Base-by-base conservation (phyloP, 2,113 vertebrate species). In the Malurus cyaneus region DNA sequence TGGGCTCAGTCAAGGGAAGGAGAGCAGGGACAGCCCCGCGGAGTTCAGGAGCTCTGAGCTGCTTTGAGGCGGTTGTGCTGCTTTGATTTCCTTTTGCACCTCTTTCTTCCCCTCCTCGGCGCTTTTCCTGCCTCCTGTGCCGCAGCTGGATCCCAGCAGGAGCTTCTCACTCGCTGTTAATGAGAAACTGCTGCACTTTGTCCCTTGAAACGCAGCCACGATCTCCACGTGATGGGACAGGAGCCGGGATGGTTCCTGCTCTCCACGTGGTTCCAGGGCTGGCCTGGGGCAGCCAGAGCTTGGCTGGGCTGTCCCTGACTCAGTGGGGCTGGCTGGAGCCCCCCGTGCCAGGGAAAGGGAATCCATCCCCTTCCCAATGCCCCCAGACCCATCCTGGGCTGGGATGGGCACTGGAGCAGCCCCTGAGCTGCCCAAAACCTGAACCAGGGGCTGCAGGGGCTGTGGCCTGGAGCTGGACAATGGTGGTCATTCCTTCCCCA, bases 171-270 rank as follows among this genome's bases (percentile, higher is more conserved):
- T 96, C 95, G 32, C 96, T 65, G 97, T 98, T 98, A 98, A 98
- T 98, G 91, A 98, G 96, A 98, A 98, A 98, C 98, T 97, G 65
- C 97, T 97, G 98, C 93, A 97, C 98, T 98, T 98, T 98, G 97
- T 96, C 96, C 97, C 96, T 96, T 97, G 97, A 97, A 94, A 76
- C 23, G 0, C 66, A 79, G 96, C 94, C 95, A 73, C 3, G 16
- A 29, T 67, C n/a, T 8, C 66, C 81, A 50, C 61, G 87, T 95
- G 94, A 39, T 39, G 39, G 39, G 39, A 39, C 39, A 39, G 39
- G 39, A 39, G 10, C 10, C 39, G 39, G 39, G 39, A 39, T 39
- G 39, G 39, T 39, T 39, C 39, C 39, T 39, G 39, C 39, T 39
- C 39, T 39, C 39, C 39, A 39, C 11, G 39, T 39, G 39, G 39